A percentile compares a stretch with the other conserved stretches of the same genome.
Evolutionary conservation across 2,113 vertebrate species (phyloP).

Genomic region (Monopterus albus): DNA sequence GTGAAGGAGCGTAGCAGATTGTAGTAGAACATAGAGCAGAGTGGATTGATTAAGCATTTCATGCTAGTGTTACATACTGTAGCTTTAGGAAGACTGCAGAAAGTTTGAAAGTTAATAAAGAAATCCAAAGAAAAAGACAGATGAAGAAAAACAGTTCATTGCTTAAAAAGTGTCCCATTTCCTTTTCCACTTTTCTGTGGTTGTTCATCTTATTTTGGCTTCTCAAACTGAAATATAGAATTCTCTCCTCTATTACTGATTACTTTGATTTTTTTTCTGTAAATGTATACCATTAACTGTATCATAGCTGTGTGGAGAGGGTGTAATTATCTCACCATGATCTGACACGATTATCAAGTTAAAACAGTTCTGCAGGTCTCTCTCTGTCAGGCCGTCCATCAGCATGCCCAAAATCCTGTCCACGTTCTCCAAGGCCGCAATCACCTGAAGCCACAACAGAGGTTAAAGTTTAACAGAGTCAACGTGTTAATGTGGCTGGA

Average conservation of each 20-base stretch:
- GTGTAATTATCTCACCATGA: constrained; percentile 86
- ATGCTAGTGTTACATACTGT: too few species aligned
- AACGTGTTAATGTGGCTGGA: neutral
- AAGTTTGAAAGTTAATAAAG: too few species aligned
- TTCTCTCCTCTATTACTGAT: neutral
- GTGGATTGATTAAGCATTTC: too few species aligned
- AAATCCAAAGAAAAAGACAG: too few species aligned
- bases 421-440: constrained; percentile 83
- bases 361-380: constrained; percentile 87
- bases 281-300: neutral
- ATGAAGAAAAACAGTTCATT: too few species aligned
- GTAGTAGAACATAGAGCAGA: too few species aligned
- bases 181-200: too few species aligned
- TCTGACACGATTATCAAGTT: constrained; percentile 93
- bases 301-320: neutral
- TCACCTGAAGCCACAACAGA: constrained; percentile 78
- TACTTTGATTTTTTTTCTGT: neutral
- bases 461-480: neutral
- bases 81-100: too few species aligned
- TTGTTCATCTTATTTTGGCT: too few species aligned
- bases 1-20: too few species aligned
- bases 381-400: constrained; percentile 91
- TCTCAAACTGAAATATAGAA: too few species aligned
- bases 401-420: constrained; percentile 87
- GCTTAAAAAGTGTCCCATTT: too few species aligned